Base-by-base conservation (phyloP, 1,140 invertebrate species). In the Triops longicaudatus region DNA sequence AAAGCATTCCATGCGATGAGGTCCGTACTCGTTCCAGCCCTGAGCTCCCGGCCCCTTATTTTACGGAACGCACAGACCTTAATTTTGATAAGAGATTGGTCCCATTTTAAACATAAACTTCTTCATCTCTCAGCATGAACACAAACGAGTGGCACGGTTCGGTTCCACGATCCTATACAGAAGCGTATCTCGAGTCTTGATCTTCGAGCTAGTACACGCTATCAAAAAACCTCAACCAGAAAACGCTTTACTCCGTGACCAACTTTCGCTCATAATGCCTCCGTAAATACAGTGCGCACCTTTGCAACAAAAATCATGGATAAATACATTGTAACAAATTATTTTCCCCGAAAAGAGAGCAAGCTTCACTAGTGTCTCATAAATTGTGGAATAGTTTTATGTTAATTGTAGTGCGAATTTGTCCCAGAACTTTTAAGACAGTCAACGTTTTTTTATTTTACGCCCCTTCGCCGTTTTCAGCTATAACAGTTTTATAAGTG, bases 41-140 rank as follows among this genome's bases (percentile, higher is more conserved):
- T n/a, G n/a, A n/a, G 50, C 50, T 63, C 50, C 50, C 17, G 50
- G 5, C 0, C n/a, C n/a, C 6, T 63, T 37, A 4, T 37, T 37
- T 37, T 37, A 2, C 31, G 10, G 10, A 63, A 63, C 14, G 17
- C 50, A 63, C 14, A 63, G 50, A 63, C 50, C 50, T 63, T 63
- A 63, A 63, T 63, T 63, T 22, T 10, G 50, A 63, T 63, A 63
- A 63, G 50, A 17, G 50, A 63, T 63, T 63, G 50, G 50, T 63
- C 14, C 50, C 50, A 63, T 10, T 63, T 63, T 63, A 6, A 37
- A 63, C 50, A 63, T 63, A 63, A 63, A 63, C 50, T 63, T 4
- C 50, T 63, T 63, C 50, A 63, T 63, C 50, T 63, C 17, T 37
- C 50, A 63, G 50, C 14, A 12, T 17, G 50, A 63, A 63, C 50